phyloP scores from a whole-genome alignment of 2,888 invertebrate species.

The Ornithoptera priamus region DNA sequence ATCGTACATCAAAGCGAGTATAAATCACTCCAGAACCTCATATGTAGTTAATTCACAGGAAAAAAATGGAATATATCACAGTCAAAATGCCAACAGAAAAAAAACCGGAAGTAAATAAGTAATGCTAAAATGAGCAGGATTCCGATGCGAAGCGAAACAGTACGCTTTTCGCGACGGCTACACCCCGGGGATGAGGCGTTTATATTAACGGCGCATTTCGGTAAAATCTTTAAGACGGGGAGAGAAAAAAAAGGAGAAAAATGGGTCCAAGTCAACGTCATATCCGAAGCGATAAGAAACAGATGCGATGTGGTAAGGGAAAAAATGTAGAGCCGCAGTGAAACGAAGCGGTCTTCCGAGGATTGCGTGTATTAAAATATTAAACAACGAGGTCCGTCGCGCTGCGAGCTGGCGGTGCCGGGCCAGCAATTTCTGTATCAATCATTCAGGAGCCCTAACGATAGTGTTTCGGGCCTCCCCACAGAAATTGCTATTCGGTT shows the following conservation, averaged over 20 bases:
- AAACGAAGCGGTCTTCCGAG: conserved; percentile 26
- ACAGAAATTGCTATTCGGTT: no score
- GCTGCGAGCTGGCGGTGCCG: no score
- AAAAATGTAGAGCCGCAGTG: conserved; percentile 25
- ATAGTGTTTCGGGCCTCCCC: no score
- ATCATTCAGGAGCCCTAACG: no score
- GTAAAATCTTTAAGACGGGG: conserved; percentile 13
- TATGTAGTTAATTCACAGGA: no score
- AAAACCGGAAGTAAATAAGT: conserved; percentile 12
- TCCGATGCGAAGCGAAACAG: conserved; percentile 4
- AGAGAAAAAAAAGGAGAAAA: conserved; percentile 21
- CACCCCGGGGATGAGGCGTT: conserved; percentile 18
- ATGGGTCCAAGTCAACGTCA: conserved; percentile 30
- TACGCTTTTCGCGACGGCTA: not conserved
- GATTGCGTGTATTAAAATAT: conserved; percentile 23
- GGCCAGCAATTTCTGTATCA: no score
- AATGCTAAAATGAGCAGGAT: conserved; percentile 8
- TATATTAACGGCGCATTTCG: conserved; percentile 27
- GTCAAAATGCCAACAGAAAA: not conserved
- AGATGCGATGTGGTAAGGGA: conserved; percentile 28
- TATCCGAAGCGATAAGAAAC: conserved; percentile 30
- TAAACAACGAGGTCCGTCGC: not conserved
- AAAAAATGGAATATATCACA: not conserved
- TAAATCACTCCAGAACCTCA: no score
- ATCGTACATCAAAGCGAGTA: not conserved